A percentile compares a stretch with the other conserved stretches of the same genome.
phyloP scores from a whole-genome alignment of 53 echinoderm and acorn worm genomes.

The Hippasteria phrygiana region DNA sequence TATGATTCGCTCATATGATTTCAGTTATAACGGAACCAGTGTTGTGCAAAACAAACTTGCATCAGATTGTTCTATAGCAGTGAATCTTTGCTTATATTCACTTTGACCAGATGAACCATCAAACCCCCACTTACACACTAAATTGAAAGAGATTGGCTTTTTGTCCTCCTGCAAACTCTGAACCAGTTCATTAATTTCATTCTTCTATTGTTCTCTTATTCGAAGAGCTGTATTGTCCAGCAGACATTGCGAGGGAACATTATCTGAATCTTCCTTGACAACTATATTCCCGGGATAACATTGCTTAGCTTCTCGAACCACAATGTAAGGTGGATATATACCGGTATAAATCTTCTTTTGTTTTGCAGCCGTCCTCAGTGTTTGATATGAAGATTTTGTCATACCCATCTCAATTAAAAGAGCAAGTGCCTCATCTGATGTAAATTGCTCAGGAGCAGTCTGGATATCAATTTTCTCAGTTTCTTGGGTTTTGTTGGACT shows the following conservation, averaged over 20 bases:
- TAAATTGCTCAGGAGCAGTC: neutral
- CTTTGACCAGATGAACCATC: slow-evolving; percentile 68
- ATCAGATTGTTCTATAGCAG: slow-evolving; percentile 29
- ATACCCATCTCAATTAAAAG: neutral
- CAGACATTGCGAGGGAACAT: neutral
- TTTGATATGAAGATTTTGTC: neutral
- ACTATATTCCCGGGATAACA: slow-evolving; percentile 1
- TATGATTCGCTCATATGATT: slow-evolving; percentile 45
- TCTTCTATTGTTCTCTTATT: slow-evolving; percentile 10
- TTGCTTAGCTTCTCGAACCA: slow-evolving; percentile 12
- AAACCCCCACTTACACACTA: slow-evolving; percentile 47
- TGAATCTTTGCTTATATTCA: slow-evolving; percentile 64
- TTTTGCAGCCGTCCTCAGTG: neutral
- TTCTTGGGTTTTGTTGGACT: slow-evolving; percentile 66
- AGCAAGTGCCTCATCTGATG: slow-evolving; percentile 30
- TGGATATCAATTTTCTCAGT: slow-evolving; percentile 7
- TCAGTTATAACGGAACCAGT: slow-evolving; percentile 72
- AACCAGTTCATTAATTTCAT: neutral
- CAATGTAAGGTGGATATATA: slow-evolving; percentile 11
- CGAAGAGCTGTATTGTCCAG: slow-evolving; percentile 27
- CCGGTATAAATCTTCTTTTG: neutral
- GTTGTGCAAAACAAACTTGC: no score
- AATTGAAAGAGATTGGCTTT: neutral
- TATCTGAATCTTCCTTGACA: neutral
- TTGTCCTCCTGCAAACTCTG: neutral